These are phyloP conservation scores for Bimastos eiseni DNA, from an alignment of 2,888 invertebrate species.

Conservation along the genomic window DNA sequence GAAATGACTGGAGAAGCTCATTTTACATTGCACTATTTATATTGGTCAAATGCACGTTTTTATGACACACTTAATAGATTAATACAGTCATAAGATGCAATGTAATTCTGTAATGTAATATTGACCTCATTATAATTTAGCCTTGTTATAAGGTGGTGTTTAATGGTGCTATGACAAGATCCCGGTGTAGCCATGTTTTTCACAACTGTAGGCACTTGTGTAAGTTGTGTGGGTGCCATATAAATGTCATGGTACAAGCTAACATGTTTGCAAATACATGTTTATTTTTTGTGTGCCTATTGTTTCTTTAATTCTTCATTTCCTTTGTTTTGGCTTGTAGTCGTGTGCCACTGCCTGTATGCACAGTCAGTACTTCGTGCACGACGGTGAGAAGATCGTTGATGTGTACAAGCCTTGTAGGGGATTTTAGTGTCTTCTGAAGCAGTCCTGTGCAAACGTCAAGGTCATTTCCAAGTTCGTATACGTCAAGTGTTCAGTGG, in stretches of 20 bases:
- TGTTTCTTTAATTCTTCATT: slow-evolving; percentile 22
- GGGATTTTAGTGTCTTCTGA: slow-evolving; percentile 35
- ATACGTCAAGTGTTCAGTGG: not conserved
- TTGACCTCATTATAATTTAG: too few relatives aligned
- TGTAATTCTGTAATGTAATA: too few relatives aligned
- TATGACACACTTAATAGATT: too few relatives aligned
- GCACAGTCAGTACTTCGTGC: slow-evolving; percentile 53
- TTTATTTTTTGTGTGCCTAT: not conserved
- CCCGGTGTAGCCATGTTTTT: not conserved
- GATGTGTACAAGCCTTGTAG: slow-evolving; percentile 36
- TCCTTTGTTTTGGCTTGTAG: slow-evolving; percentile 34
- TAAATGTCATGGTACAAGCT: not conserved
- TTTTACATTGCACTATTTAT: not conserved
- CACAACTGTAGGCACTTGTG: too few relatives aligned
- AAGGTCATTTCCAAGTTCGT: not conserved
- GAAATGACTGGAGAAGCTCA: not conserved
- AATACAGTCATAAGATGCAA: too few relatives aligned
- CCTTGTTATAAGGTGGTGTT: too few relatives aligned
- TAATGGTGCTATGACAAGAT: too few relatives aligned
- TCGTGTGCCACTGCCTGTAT: slow-evolving; percentile 56
- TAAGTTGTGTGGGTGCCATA: too few relatives aligned
- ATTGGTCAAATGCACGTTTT: not conserved
- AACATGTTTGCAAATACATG: not conserved
- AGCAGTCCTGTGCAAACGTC: not conserved
- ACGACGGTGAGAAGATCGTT: slow-evolving; percentile 45